Evolutionary conservation across 2,888 invertebrate genomes (phyloP).

Genomic region (Cantharis nigra): DNA sequence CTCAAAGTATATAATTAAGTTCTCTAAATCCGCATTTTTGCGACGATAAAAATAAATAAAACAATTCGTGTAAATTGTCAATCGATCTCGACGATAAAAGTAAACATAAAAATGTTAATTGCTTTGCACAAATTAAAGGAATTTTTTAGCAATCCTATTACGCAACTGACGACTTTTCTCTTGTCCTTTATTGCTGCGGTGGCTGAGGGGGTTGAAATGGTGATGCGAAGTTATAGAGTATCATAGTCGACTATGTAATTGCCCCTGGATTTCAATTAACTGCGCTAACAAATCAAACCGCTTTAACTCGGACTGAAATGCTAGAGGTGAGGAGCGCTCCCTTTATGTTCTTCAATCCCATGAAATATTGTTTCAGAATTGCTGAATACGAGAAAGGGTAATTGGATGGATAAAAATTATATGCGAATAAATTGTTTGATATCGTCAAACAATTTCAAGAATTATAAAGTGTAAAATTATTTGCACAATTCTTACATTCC

Average conservation of each 20-base stretch:
- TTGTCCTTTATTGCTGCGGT: not conserved
- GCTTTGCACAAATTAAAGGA: not conserved
- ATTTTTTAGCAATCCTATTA: not conserved
- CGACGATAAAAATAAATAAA: constrained; percentile 1
- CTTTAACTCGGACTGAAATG: constrained; percentile 50
- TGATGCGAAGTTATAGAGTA: constrained; percentile 34
- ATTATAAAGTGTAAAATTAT: constrained; percentile 37
- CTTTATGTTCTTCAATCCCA: constrained; percentile 55
- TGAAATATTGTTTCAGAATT: constrained; percentile 56
- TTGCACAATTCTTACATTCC: constrained; percentile 30
- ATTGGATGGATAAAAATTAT: constrained; percentile 56
- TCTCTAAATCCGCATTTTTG: constrained; percentile 4
- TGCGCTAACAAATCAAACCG: constrained; percentile 60
- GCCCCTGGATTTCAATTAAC: constrained; percentile 60
- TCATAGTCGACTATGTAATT: constrained; percentile 51
- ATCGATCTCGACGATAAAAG: not conserved
- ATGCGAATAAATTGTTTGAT: constrained; percentile 41
- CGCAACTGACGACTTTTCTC: not conserved
- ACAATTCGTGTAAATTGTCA: not conserved
- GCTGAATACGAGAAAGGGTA: constrained; percentile 55
- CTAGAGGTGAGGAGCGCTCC: constrained; percentile 45
- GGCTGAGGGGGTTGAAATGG: constrained; percentile 10
- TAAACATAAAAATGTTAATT: constrained; percentile 1
- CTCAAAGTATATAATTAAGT: constrained; percentile 14
- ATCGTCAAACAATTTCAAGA: constrained; percentile 38